phyloP scores from a whole-genome alignment of 2,113 vertebrate genomes.

The Turdus rufiventris region DNA sequence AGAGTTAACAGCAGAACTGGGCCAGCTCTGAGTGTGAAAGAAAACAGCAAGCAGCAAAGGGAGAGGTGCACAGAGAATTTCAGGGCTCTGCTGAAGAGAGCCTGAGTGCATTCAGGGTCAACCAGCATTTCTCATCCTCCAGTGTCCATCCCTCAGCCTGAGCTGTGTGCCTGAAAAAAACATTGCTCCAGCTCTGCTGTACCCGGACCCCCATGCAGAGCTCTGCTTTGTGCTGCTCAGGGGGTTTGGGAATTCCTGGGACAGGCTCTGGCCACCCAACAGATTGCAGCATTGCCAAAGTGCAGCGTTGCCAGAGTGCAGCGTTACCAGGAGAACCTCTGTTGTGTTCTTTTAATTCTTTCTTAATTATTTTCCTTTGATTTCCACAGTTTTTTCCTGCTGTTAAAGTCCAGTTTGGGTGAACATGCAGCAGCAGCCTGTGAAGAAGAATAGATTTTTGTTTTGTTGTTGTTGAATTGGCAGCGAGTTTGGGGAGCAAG shows the following conservation, averaged over 20 bases:
- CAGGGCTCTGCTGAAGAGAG: not conserved
- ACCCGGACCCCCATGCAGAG: not conserved
- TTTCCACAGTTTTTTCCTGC: not conserved
- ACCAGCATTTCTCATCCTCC: not conserved
- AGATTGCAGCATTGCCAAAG: not conserved
- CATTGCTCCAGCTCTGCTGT: not conserved
- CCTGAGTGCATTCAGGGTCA: not conserved
- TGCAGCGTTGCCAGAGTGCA: not conserved
- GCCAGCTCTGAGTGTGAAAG: not conserved
- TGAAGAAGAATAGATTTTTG: not conserved
- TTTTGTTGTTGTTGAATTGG: not conserved
- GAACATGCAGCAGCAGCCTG: not conserved
- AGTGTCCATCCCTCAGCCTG: not conserved
- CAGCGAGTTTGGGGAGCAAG: not conserved
- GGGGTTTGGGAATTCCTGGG: conserved; percentile 53
- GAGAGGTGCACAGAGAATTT: not conserved
- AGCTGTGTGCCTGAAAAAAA: not conserved
- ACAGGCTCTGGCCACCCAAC: not conserved
- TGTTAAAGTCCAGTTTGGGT: not conserved
- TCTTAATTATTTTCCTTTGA: conserved; percentile 54
- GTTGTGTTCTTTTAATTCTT: conserved; percentile 50
- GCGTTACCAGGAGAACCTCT: not conserved
- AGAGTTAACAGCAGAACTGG: not conserved
- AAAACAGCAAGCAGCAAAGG: not conserved
- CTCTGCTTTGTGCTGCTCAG: not conserved